Base-by-base conservation (phyloP, 1,140 invertebrate genomes). In the Bombus huntii region DNA sequence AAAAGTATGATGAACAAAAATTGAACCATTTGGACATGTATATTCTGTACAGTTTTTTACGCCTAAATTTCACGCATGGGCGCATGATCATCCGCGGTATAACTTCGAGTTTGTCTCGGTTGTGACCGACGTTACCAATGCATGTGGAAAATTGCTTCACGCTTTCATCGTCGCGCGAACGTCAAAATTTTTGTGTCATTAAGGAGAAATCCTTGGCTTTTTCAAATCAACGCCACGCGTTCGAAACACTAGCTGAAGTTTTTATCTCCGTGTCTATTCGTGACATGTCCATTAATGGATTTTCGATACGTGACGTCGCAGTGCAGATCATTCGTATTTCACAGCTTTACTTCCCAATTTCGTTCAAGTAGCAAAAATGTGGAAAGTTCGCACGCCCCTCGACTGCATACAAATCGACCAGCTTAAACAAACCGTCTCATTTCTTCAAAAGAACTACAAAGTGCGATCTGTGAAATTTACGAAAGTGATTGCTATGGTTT, bases 291-390 rank as follows among this genome's bases (percentile, higher is more conserved):
- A 39, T 79, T 84, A 84, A 79, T 79, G 82, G 73, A 57, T 84
- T 79, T 72, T 72, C 65, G 74, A 84, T 84, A 70, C 75, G 31
- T 42, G 72, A 83, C 70, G 65, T 71, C 82, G 66, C 47, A 34
- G 12, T 59, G 53, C 37, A n/a, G 75, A 57, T 79, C 82, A 44
- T 70, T 59, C n/a, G 47, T 79, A 44, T 68, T 37, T 83, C 28
- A 5, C n/a, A 34, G 34, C 44, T 57, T 37, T 53, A 34, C 53
- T 66, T 80, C 47, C n/a, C 81, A 44, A 73, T 77, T 76, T 76
- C 62, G 34, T 4, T 8, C 39, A 8, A 77, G 34, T 57, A 34
- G n/a, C 44, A 73, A 65, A 85, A 85, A 73, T 79, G 68, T 62
- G 18, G 47, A 34, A 4, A 15, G 34, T 37, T 22, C 39, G 25